Conservation (phyloP, 1,140 invertebrate species). For the Lepidurus arcticus region DNA sequence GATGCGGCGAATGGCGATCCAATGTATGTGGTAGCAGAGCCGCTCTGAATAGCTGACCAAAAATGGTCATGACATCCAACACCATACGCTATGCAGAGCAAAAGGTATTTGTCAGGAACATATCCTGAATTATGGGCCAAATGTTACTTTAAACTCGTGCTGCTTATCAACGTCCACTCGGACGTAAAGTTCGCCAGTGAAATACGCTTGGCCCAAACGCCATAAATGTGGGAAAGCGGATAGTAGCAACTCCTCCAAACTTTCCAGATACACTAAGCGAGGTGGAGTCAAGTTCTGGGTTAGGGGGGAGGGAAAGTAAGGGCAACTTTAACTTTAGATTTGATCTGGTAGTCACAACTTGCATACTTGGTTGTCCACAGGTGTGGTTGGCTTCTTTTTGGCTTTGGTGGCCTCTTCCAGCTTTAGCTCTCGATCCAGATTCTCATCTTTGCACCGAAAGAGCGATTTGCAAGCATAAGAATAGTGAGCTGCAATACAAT, state of each 20-base stretch:
- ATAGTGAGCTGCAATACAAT: slow-evolving; percentile 72
- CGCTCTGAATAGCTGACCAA: slow-evolving; percentile 58
- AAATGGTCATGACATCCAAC: slow-evolving; percentile 57
- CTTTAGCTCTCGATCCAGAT: slow-evolving; percentile 44
- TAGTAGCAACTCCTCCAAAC: slow-evolving; percentile 61
- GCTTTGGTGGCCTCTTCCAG: slow-evolving; percentile 13
- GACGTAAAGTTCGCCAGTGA: slow-evolving; percentile 71
- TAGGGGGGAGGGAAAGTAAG: background rate
- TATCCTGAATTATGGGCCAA: background rate
- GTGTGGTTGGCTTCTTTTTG: slow-evolving; percentile 20
- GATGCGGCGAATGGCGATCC: slow-evolving; percentile 45
- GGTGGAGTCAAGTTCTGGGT: slow-evolving; percentile 37
- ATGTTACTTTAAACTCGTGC: slow-evolving; percentile 59
- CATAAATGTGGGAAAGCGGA: slow-evolving; percentile 75
- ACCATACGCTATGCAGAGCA: slow-evolving; percentile 54
- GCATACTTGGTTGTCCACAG: slow-evolving; percentile 14
- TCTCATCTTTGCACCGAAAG: slow-evolving; percentile 54
- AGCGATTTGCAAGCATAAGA: slow-evolving; percentile 64
- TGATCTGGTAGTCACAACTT: background rate
- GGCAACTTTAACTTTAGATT: background rate
- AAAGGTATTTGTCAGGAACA: background rate
- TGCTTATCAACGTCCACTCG: slow-evolving; percentile 63
- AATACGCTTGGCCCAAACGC: slow-evolving; percentile 84
- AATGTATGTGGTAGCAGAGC: slow-evolving; percentile 58
- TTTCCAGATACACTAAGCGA: slow-evolving; percentile 64